Conservation (phyloP, 2,113 vertebrate genomes). For the Cochlearius cochlearius region DNA sequence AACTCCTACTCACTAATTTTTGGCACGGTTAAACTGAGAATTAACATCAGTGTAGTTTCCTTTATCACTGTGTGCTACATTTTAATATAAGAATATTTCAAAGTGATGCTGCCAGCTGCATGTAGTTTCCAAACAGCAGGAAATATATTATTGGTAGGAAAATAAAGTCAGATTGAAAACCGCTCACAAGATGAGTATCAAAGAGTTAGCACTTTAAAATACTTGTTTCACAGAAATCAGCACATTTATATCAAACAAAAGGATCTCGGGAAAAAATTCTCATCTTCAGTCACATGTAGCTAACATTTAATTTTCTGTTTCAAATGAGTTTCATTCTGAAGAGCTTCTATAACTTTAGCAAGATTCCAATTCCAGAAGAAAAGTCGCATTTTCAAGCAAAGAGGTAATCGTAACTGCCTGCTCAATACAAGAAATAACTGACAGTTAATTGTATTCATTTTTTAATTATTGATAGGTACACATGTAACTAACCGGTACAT, state of each 20-base stretch:
- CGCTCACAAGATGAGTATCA: conserved; percentile 5
- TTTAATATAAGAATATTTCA: conserved; percentile 38
- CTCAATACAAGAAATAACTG: neutral
- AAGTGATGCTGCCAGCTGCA: conserved; percentile 48
- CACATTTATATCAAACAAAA: neutral
- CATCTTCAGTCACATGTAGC: neutral
- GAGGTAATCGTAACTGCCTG: neutral
- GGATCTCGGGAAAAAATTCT: neutral
- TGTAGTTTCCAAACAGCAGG: conserved; percentile 36
- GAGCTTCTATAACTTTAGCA: neutral
- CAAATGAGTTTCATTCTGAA: neutral
- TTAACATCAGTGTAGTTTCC: neutral
- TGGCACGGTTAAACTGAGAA: conserved; percentile 34
- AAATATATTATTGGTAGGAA: conserved; percentile 31
- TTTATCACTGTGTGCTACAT: conserved; percentile 9
- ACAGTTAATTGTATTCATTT: neutral
- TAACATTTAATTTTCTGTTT: neutral
- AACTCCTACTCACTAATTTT: conserved; percentile 1
- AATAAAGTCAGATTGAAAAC: conserved; percentile 48
- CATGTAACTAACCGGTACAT: neutral
- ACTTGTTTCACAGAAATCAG: conserved; percentile 9
- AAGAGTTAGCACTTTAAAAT: neutral
- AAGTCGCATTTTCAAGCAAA: neutral
- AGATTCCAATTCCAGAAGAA: neutral
- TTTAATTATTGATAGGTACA: neutral